A percentile compares a stretch with the other conserved stretches of the same genome.
Conservation (phyloP, 2,113 vertebrate species). For the Microtus pennsylvanicus region DNA sequence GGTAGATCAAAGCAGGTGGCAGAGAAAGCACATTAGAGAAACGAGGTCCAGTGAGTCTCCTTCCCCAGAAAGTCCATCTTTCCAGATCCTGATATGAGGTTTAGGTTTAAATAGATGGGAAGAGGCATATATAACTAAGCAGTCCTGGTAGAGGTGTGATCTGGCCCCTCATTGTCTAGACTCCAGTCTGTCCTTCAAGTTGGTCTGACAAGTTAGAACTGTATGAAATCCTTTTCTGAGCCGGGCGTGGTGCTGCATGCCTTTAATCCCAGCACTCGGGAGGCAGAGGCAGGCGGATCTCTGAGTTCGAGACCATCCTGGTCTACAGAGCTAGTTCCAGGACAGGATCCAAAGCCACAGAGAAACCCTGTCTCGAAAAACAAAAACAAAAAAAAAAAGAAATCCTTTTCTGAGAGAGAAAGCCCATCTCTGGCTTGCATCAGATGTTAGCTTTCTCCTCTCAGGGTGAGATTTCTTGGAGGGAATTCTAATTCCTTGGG, state of each 20-base stretch:
- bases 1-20: too few relatives aligned
- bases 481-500: not conserved
- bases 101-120: not conserved
- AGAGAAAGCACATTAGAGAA: not conserved
- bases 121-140: not conserved
- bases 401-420: not conserved
- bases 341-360: too few relatives aligned
- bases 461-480: not conserved
- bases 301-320: too few relatives aligned
- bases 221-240: too few relatives aligned
- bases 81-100: not conserved
- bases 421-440: not conserved
- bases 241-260: too few relatives aligned
- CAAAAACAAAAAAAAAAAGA: too few relatives aligned
- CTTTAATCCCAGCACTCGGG: too few relatives aligned
- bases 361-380: too few relatives aligned
- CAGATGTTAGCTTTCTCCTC: not conserved
- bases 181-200: not conserved
- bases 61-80: not conserved
- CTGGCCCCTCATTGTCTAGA: not conserved
- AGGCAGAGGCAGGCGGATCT: too few relatives aligned
- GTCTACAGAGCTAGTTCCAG: too few relatives aligned
- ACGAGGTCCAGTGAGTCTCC: not conserved
- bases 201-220: not conserved
- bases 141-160: not conserved